Evolutionary conservation across 1,140 invertebrate genomes (phyloP), one percentile per base, ranked within the genome.

Genomic region (Acromyrmex echinatior): DNA sequence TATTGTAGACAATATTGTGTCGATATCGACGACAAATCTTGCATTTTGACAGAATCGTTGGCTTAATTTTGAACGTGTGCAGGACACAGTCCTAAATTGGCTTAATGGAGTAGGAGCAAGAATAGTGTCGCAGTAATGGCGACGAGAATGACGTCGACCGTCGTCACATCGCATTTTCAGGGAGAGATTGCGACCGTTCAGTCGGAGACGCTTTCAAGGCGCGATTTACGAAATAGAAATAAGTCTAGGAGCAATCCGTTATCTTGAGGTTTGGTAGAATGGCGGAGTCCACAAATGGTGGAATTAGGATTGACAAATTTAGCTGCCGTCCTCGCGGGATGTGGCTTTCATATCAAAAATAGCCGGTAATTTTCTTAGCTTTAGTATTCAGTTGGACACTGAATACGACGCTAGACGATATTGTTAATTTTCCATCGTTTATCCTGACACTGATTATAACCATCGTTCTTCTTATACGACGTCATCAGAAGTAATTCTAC

Each of bases 231-330:
- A 39, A 45, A 39, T 25, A 18, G 39, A 82, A 60, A 82, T 82
- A 82, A 82, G 73, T 82, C 68, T 60, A 35, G 51, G 45, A 18
- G 76, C 12, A 35, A 49, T 35, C 31, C 16, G 78, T 82, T 82
- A 82, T 82, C 80, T 62, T 70, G 56, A 74, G 68, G 71, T 82
- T 82, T 49, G 68, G 68, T 70, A 53, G 53, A 82, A 82, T 12
- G 80, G 14, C 28, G 78, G 53, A 82, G 53, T 82, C 53, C 39
- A 39, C 68, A 82, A 74, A 74, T 74, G 80, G 53, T 16, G 58
- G 53, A 82, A 73, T 82, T 73, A 73, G 80, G 35, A 49, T 74
- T 65, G 80, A 82, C 80, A 82, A 82, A 82, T 73, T 73, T 25
- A 66, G 16, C 53, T 45, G 18, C 21, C 9, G 18, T 58, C 10